Base-by-base conservation (phyloP, 2,113 vertebrate species). In the Pteronura brasiliensis region DNA sequence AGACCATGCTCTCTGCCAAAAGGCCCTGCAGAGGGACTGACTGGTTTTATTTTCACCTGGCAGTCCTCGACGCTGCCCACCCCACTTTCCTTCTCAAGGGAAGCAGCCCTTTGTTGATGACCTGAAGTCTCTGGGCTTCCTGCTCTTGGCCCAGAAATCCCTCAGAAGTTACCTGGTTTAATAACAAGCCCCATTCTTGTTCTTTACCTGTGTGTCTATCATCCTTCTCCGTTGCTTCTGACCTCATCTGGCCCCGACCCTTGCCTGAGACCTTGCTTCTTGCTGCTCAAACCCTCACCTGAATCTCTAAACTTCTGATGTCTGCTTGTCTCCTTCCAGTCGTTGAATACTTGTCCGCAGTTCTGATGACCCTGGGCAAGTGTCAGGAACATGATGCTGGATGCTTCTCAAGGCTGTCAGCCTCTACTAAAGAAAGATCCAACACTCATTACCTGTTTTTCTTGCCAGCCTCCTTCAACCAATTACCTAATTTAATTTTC, bases 401-500 rank as follows among this genome's bases (percentile, higher is more conserved):
- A 76, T 71, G 55, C 18, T 86, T 47, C 76, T 80, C 76, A 90
- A 94, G 82, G 83, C 81, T 81, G 67, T 81, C 59, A 95, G 61
- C 25, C 52, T 92, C 90, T 63, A 6, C 55, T 80, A 72, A 80
- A 89, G 83, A 93, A 92, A 74, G 55, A 84, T 69, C 55, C 79
- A 97, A 59, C 29, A 63, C 7, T 44, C 79, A 96, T 8, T 81
- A 42, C 17, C 27, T 82, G 34, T 34, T 82, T 86, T 96, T 88
- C 67, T 89, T 61, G 85, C 76, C 87, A 89, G 65, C 34, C 74
- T 90, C 92, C 90, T 96, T 92, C 96, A 84, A 67, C 72, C 61
- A 27, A 82, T 90, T 93, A 96, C 25, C 23, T 96, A 92, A 90
- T 81, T 97, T 96, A 93, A 76, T 90, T 96, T 96, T 96, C 65